These are phyloP conservation scores for Cheilosia grossa DNA, from an alignment of 2,888 invertebrate species.

Conservation along the genomic window DNA sequence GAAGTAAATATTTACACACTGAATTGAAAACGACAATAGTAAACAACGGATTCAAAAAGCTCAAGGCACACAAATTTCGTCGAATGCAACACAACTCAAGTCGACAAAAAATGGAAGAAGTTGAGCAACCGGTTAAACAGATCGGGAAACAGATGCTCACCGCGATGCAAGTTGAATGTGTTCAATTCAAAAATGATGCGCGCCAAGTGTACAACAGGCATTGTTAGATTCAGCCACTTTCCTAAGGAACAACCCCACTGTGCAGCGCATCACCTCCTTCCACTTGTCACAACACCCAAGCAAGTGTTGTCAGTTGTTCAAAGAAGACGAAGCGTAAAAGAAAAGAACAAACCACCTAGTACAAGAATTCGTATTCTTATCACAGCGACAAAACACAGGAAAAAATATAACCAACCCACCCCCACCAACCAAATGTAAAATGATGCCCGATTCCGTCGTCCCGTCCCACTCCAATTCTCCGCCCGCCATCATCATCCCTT, in stretches of 20 bases:
- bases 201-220: not conserved
- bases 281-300: not conserved
- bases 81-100: too few relatives aligned
- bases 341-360: constrained; percentile 41
- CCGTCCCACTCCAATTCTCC: constrained; percentile 35
- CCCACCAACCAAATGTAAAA: constrained; percentile 44
- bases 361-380: constrained; percentile 69
- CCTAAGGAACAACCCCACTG: constrained; percentile 11
- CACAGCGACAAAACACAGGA: constrained; percentile 32
- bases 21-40: too few relatives aligned
- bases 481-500: constrained; percentile 36
- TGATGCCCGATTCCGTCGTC: constrained; percentile 43
- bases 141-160: too few relatives aligned
- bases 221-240: not conserved
- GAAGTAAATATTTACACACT: too few relatives aligned
- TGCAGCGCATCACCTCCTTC: constrained; percentile 1
- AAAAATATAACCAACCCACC: constrained; percentile 16
- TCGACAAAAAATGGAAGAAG: too few relatives aligned
- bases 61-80: too few relatives aligned
- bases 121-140: too few relatives aligned
- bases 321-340: constrained; percentile 25
- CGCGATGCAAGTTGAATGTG: too few relatives aligned
- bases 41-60: too few relatives aligned
- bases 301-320: constrained; percentile 45
- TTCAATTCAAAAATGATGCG: too few relatives aligned